Percentiles rank a stretch among this genome's conserved stretches.
Evolutionary conservation across 2,113 vertebrate genomes (phyloP).

Genomic region (Antennarius striatus): DNA sequence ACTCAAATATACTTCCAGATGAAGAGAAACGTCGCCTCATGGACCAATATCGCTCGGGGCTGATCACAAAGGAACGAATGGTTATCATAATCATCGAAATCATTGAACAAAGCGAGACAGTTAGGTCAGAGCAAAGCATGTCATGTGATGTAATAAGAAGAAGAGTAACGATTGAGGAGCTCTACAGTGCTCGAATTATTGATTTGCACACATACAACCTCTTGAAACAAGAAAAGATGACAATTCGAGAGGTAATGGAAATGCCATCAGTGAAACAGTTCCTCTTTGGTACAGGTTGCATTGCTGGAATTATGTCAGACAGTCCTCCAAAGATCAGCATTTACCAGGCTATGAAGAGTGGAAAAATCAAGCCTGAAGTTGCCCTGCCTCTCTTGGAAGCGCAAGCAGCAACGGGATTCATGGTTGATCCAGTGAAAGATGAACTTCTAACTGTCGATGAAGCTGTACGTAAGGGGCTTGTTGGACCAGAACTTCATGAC

Average conservation of each 20-base stretch:
- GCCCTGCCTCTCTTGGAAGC: conserved; percentile 92
- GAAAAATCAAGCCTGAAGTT: conserved; percentile 84
- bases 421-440: conserved; percentile 88
- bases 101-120: conserved; percentile 89
- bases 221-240: conserved; percentile 86
- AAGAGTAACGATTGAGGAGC: conserved; percentile 83
- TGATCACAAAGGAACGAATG: conserved; percentile 93
- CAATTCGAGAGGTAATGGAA: conserved; percentile 88
- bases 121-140: conserved; percentile 81
- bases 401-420: conserved; percentile 95
- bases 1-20: conserved; percentile 88
- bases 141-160: conserved; percentile 89
- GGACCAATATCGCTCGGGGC: conserved; percentile 88
- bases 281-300: conserved; percentile 89
- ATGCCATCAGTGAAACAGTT: conserved; percentile 83
- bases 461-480: conserved; percentile 91
- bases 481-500: conserved; percentile 94
- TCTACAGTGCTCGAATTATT: conserved; percentile 83
- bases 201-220: conserved; percentile 85
- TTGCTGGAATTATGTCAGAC: conserved; percentile 89
- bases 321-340: conserved; percentile 84
- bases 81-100: conserved; percentile 97
- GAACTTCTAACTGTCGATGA: conserved; percentile 93
- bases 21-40: conserved; percentile 86
- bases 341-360: conserved; percentile 92